Base-by-base conservation (phyloP, 1,140 invertebrate genomes). In the Holcopasites calliopsidis region DNA sequence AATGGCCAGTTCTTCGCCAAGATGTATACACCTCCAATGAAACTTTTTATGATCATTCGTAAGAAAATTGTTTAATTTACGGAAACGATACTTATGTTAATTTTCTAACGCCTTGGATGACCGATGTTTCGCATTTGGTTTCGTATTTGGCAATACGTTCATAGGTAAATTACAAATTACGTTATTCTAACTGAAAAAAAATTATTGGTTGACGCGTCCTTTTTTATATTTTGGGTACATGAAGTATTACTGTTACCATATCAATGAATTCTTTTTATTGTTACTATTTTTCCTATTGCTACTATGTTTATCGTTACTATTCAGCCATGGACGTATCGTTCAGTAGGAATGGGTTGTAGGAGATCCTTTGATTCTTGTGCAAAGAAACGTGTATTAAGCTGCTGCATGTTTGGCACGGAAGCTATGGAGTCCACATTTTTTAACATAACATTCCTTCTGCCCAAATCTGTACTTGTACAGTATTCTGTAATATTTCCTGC, bases 191-290 rank as follows among this genome's bases (percentile, higher is more conserved):
- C 10, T 38, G 35, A 38, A 10, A 4, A 38, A 10, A 38, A 38
- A 38, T 5, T 38, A 5, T 38, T 38, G 10, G 4, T 10, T 38
- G n/a, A n/a, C n/a, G n/a, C n/a, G n/a, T n/a, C n/a, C n/a, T 10
- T 38, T 38, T 38, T 38, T 38, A 38, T 38, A n/a, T n/a, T n/a
- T n/a, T n/a, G n/a, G n/a, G n/a, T 70, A 31, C 49, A 60, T 70
- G 55, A 31, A 60, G 42, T 47, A 70, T 35, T 70, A 70, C 18
- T 70, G 54, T 70, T 60, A 60, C 31, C 49, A 70, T 23, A 49
- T 60, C 4, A 13, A 70, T 10, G 42, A 70, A 38, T 35, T 49
- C 11, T 26, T 35, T 70, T 16, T 49, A 26, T 35, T 70, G n/a
- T n/a, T n/a, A 26, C 7, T 60, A 33, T 2, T 60, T 23, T 47